Evolutionary conservation across 2,797 vertebrate species (phyloP).

Genomic region (Epinephelus coioides): DNA sequence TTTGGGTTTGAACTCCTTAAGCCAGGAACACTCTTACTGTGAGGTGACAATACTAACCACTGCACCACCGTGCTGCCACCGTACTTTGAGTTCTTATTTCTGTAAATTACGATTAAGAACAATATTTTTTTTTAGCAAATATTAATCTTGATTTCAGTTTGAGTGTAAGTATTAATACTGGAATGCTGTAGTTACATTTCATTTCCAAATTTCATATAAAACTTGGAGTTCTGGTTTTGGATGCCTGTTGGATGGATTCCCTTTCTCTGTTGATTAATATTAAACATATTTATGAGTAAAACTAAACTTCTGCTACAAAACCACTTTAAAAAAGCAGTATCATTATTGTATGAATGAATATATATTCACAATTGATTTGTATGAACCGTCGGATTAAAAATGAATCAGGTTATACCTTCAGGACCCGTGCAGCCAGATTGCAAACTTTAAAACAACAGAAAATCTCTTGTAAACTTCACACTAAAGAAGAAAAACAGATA

Average conservation of each 20-base stretch:
- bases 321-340: background rate
- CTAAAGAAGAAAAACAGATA: slow-evolving; percentile 33
- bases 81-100: too few relatives aligned
- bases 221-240: background rate
- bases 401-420: background rate
- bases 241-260: slow-evolving; percentile 4
- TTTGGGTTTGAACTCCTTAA: too few relatives aligned
- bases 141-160: background rate
- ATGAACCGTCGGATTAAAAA: slow-evolving; percentile 2
- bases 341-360: background rate
- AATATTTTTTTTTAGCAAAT: too few relatives aligned
- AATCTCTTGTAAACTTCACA: slow-evolving; percentile 30
- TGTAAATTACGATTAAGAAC: too few relatives aligned
- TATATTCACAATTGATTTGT: slow-evolving; percentile 9
- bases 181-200: background rate
- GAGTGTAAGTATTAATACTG: background rate
- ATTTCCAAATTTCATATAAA: background rate
- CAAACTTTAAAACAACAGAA: slow-evolving; percentile 23
- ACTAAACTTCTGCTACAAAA: slow-evolving; percentile 15
- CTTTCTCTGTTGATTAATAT: background rate
- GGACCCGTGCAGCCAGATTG: background rate
- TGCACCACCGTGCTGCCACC: too few relatives aligned
- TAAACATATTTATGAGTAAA: slow-evolving; percentile 28
- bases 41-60: too few relatives aligned
- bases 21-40: too few relatives aligned